Evolutionary conservation across 2,797 vertebrate species (phyloP).

Genomic region (Myripristis jacobus): DNA sequence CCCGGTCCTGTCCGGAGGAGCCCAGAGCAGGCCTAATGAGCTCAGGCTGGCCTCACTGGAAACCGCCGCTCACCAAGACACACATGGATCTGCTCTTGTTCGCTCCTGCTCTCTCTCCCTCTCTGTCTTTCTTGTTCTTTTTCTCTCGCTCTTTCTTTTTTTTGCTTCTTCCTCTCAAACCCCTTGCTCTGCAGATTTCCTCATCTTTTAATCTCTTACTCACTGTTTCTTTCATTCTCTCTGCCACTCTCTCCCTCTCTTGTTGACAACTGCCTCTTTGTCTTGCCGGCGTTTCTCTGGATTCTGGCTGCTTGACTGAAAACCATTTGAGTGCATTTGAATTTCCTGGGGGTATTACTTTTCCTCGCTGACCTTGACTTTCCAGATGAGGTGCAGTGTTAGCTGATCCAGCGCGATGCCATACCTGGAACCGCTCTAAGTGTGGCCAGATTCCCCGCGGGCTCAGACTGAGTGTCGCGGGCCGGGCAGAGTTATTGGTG

Average conservation of each 20-base stretch:
- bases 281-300: constrained; percentile 54
- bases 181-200: constrained; percentile 50
- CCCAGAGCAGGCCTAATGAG: constrained; percentile 79
- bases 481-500: constrained; percentile 47
- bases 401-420: constrained; percentile 63
- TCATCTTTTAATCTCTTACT: constrained; percentile 59
- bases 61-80: constrained; percentile 59
- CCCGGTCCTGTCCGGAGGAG: constrained; percentile 71
- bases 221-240: constrained; percentile 33
- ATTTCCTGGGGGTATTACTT: constrained; percentile 69
- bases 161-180: constrained; percentile 32
- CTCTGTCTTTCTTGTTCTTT: constrained; percentile 3
- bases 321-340: constrained; percentile 60
- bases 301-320: constrained; percentile 58
- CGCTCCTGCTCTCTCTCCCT: constrained; percentile 1
- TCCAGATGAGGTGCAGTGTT: constrained; percentile 60
- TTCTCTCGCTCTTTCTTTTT: constrained; percentile 36
- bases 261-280: constrained; percentile 66
- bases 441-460: constrained; percentile 62
- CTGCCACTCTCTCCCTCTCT: constrained; percentile 25
- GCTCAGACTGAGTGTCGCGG: background rate
- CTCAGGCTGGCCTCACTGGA: constrained; percentile 65
- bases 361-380: constrained; percentile 73
- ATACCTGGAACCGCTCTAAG: constrained; percentile 63
- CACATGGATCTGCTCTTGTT: constrained; percentile 45